Conservation (phyloP, 2,888 invertebrate genomes). For the Folsomia candida region DNA sequence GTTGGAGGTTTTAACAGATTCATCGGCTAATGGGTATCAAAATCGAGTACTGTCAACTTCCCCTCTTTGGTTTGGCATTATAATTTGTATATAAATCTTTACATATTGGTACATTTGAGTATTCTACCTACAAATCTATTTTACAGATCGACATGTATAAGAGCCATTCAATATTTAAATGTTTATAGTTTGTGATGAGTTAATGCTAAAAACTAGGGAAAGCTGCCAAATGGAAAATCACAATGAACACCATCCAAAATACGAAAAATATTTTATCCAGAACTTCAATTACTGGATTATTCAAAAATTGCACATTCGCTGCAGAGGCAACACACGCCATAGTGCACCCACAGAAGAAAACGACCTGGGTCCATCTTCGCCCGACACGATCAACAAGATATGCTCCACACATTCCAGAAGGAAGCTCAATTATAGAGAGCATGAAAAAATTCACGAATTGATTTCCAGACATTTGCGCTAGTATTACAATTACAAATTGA, state of each 20-base stretch:
- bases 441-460: constrained; percentile 67
- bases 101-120: no score
- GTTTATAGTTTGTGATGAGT: background rate
- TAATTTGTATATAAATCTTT: no score
- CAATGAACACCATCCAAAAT: constrained; percentile 1
- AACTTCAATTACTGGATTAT: background rate
- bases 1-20: no score
- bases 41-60: no score
- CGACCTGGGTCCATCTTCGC: constrained; percentile 58
- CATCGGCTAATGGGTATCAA: no score
- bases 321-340: constrained; percentile 30
- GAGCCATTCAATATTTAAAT: background rate
- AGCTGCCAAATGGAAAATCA: constrained; percentile 1
- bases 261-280: background rate
- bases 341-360: constrained; percentile 54
- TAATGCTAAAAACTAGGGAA: background rate
- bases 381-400: constrained; percentile 54
- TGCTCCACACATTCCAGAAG: constrained; percentile 55
- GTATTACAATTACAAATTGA: no score
- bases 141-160: no score
- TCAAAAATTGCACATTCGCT: constrained; percentile 6
- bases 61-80: no score
- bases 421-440: constrained; percentile 65
- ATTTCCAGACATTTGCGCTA: constrained; percentile 61
- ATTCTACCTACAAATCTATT: no score